Conservation (phyloP, 2,797 vertebrate genomes). For the Malurus splendens region DNA sequence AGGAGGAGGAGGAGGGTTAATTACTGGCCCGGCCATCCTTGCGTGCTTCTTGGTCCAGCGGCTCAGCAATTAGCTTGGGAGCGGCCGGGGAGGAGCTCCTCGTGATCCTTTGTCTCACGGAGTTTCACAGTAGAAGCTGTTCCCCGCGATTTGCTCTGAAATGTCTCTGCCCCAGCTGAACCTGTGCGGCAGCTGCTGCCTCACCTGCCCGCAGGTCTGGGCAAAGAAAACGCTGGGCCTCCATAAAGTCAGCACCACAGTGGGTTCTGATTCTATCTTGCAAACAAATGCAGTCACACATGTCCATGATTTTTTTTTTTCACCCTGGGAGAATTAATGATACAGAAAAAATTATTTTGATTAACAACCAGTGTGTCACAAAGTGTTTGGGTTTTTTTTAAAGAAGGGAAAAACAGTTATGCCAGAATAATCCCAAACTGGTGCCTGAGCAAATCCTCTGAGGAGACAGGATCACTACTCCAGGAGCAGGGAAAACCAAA, state of each 20-base stretch:
- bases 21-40: neutral
- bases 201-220: neutral
- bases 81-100: conserved; percentile 1
- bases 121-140: neutral
- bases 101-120: neutral
- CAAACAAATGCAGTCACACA: neutral
- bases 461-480: accelerated
- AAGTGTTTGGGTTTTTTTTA: too few species aligned
- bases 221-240: accelerated
- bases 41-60: neutral
- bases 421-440: neutral
- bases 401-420: neutral
- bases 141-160: neutral
- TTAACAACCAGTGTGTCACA: neutral
- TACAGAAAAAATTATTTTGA: neutral
- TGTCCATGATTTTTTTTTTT: accelerated
- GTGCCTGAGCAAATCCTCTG: neutral
- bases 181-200: neutral
- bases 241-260: accelerated
- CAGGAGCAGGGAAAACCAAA: neutral
- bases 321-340: neutral
- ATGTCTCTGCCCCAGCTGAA: neutral
- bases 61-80: neutral
- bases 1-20: neutral
- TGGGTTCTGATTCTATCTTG: accelerated